phyloP scores from a whole-genome alignment of 2,888 invertebrate species.

The Ichneumoninae sp. region DNA sequence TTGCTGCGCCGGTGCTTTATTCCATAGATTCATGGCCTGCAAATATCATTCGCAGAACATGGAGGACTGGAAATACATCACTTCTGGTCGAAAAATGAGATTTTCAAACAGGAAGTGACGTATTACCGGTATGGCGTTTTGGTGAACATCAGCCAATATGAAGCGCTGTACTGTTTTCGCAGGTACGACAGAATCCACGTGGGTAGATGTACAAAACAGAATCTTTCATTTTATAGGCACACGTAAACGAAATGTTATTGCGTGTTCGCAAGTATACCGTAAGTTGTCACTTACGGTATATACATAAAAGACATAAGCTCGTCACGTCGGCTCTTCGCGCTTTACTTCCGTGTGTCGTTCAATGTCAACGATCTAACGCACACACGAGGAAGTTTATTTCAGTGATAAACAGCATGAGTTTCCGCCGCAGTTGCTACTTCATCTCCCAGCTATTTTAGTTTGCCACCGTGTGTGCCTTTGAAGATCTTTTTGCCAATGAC shows the following conservation, averaged over 20 bases:
- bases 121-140: not conserved
- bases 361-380: not conserved
- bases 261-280: not conserved
- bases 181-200: not conserved
- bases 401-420: not conserved
- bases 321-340: not conserved
- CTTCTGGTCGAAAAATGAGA: not conserved
- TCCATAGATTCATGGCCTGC: no score
- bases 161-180: not conserved
- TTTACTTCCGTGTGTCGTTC: not conserved
- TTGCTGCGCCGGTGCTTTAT: no score
- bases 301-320: not conserved
- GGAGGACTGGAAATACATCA: not conserved
- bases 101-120: not conserved
- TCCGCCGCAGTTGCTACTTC: constrained; percentile 5
- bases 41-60: not conserved
- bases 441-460: not conserved
- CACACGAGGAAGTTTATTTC: not conserved
- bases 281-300: not conserved
- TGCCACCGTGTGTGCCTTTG: constrained; percentile 3
- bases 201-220: not conserved
- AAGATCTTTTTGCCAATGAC: not conserved
- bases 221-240: constrained; percentile 2
- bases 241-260: constrained; percentile 8
- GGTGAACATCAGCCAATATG: not conserved